These are phyloP conservation scores for Mylabris sibirica DNA, from an alignment of 2,888 invertebrate species.

Conservation along the genomic window DNA sequence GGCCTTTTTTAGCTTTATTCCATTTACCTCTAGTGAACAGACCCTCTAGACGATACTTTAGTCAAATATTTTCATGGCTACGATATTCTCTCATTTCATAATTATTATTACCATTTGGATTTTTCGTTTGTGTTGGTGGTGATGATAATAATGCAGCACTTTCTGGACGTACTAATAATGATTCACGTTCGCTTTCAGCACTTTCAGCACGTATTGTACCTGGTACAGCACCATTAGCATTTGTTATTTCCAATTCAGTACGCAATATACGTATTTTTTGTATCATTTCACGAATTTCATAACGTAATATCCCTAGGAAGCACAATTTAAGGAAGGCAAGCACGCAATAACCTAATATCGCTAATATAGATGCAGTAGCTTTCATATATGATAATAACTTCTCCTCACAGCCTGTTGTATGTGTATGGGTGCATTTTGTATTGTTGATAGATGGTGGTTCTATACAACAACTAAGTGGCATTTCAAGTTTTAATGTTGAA, in stretches of 20 bases:
- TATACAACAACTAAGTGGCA: conserved; percentile 55
- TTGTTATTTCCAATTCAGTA: conserved; percentile 68
- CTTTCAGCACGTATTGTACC: conserved; percentile 58
- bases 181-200: conserved; percentile 68
- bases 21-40: conserved; percentile 67
- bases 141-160: conserved; percentile 61
- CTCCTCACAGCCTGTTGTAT: conserved; percentile 73
- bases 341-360: conserved; percentile 82
- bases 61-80: conserved; percentile 70
- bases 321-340: conserved; percentile 88
- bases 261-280: conserved; percentile 85
- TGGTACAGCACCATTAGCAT: conserved; percentile 69
- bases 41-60: conserved; percentile 79
- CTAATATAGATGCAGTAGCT: conserved; percentile 81
- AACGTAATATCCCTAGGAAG: conserved; percentile 85
- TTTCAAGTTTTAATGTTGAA: conserved; percentile 48
- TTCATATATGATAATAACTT: conserved; percentile 77
- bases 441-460: conserved; percentile 46
- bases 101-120: conserved; percentile 79
- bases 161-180: conserved; percentile 65
- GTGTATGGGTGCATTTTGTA: conserved; percentile 57
- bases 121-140: conserved; percentile 62
- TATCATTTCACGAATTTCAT: conserved; percentile 91
- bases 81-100: conserved; percentile 81
- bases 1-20: conserved; percentile 62